Base-by-base conservation (phyloP, 2,888 invertebrate genomes). In the Plusia festucae region DNA sequence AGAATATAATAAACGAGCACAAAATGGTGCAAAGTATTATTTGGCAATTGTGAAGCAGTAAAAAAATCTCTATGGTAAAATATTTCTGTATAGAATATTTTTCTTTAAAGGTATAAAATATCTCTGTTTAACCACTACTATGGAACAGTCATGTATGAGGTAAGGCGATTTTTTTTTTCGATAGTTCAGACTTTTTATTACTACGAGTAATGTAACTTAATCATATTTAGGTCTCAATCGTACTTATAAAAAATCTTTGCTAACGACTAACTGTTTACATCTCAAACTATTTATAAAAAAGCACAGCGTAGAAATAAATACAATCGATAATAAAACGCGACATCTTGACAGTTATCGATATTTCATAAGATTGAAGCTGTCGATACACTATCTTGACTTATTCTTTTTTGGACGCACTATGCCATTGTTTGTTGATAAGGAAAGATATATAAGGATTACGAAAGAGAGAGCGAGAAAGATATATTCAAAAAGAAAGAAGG, bases 341-440 rank as follows among this genome's bases (percentile, higher is more conserved):
- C 66, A 74, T 58, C 65, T 70, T 79, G 72, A 73, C 73, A 74
- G 76, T 71, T 84, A 85, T 91, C 91, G 91, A 91, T 89, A 90
- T 83, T 80, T 84, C 70, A 79, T 73, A 76, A 80, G 73, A 82
- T 85, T 73, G 65, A 79, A 81, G 78, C 62, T 73, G 76, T 76
- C 76, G 79, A 83, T 83, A 78, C 91, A 88, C 89, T 91, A 89
- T 82, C 73, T 69, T 61, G 66, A 79, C 85, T 88, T 90, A 81
- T 88, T 91, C 90, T 91, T 93, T 93, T 93, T 91, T 87, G 87
- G 89, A 90, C 90, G 89, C 89, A 91, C 91, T 91, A 90, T 89
- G 82, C 90, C 92, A 94, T 95, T 95, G 94, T 95, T 94, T 93
- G 91, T 88, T 84, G 90, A 94, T 80, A 90, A 87, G 88, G 94